phyloP scores from a whole-genome alignment of 2,888 invertebrate species.

The Leucoma salicis region DNA sequence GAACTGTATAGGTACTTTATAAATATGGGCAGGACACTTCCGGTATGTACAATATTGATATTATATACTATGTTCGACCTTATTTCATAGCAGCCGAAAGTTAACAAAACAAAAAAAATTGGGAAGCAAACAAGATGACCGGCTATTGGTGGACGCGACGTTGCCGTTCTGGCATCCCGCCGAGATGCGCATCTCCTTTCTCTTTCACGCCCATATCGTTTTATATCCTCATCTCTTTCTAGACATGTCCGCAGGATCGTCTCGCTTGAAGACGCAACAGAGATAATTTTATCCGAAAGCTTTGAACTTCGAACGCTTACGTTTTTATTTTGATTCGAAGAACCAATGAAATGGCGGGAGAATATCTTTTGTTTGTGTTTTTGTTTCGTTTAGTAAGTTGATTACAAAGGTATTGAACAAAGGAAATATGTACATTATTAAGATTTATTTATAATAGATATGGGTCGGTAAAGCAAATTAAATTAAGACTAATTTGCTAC shows the following conservation, averaged over 20 bases:
- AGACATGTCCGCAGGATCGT: constrained; percentile 73
- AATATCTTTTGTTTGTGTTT: constrained; percentile 28
- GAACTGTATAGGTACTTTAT: too few relatives aligned
- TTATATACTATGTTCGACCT: constrained; percentile 35
- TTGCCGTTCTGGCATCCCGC: constrained; percentile 70
- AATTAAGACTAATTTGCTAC: too few relatives aligned
- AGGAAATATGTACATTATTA: neutral
- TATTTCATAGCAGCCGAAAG: constrained; percentile 38
- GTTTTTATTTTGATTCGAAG: constrained; percentile 60
- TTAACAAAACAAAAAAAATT: constrained; percentile 48
- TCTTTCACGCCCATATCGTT: constrained; percentile 32
- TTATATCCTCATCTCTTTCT: constrained; percentile 45
- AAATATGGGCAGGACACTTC: too few relatives aligned
- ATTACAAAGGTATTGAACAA: neutral
- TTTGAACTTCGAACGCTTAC: constrained; percentile 65
- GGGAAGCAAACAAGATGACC: constrained; percentile 64
- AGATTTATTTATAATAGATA: too few relatives aligned
- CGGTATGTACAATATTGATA: too few relatives aligned
- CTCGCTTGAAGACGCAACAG: constrained; percentile 78
- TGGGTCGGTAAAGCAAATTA: too few relatives aligned
- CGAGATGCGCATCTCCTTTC: constrained; percentile 60
- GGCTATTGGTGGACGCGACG: constrained; percentile 77
- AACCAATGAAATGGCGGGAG: constrained; percentile 58
- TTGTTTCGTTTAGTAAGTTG: constrained; percentile 20
- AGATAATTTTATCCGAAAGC: constrained; percentile 78